These are phyloP conservation scores for Wiebesia pumilae DNA, from an alignment of 1,140 invertebrate genomes.

Conservation along the genomic window DNA sequence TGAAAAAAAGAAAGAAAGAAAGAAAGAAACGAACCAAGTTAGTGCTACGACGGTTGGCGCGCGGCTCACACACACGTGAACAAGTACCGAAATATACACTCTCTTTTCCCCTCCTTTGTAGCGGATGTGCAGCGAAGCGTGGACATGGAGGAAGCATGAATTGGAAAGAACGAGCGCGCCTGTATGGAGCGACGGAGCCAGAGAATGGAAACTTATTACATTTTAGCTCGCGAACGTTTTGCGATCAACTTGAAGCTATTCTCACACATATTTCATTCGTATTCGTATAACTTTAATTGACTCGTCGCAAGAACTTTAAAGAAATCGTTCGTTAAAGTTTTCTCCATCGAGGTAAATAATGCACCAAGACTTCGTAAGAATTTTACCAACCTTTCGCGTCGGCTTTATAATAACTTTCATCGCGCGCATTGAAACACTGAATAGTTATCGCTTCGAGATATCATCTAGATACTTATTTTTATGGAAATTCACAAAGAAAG, in stretches of 20 bases:
- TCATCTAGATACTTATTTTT: too few species aligned
- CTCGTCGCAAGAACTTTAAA: too few species aligned
- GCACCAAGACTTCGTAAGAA: too few species aligned
- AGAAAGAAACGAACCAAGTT: background rate
- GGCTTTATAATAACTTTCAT: too few species aligned
- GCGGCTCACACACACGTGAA: background rate
- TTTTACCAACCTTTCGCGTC: too few species aligned
- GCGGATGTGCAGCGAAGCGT: constrained; percentile 15
- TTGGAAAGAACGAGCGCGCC: background rate
- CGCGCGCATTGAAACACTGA: too few species aligned
- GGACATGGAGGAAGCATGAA: background rate
- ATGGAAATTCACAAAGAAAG: too few species aligned
- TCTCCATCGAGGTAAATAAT: too few species aligned
- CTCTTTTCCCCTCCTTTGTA: background rate
- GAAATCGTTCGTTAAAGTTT: too few species aligned
- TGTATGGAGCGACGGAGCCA: background rate
- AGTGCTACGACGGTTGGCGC: too few species aligned
- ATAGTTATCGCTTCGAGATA: too few species aligned
- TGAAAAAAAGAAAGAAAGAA: background rate
- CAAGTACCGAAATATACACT: constrained; percentile 6
- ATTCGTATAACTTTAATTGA: too few species aligned
- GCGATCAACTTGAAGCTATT: background rate
- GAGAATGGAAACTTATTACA: background rate
- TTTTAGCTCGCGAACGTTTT: background rate
- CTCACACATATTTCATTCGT: background rate